phyloP scores from a whole-genome alignment of 2,888 invertebrate species.

The Orthosia gracilis region DNA sequence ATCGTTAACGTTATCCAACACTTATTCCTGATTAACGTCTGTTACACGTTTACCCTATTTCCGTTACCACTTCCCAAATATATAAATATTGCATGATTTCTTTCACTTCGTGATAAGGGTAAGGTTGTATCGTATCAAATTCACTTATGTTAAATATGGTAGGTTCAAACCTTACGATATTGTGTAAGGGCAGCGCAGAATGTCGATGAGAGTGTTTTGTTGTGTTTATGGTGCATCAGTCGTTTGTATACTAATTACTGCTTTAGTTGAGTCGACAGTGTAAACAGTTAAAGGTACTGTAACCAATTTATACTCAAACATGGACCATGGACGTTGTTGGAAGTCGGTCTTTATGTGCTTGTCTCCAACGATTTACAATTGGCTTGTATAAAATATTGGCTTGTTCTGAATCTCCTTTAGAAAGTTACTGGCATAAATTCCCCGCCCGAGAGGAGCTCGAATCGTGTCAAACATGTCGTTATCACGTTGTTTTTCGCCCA shows the following conservation, averaged over 20 bases:
- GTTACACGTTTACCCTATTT: constrained; percentile 63
- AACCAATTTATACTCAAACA: constrained; percentile 39
- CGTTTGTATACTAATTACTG: constrained; percentile 45
- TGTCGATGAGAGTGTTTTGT: constrained; percentile 32
- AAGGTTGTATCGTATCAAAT: constrained; percentile 52
- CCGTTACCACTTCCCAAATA: constrained; percentile 62
- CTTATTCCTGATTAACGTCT: constrained; percentile 69
- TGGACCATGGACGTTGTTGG: constrained; percentile 14
- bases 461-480: constrained; percentile 59
- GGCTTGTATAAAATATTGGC: constrained; percentile 13
- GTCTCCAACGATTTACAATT: constrained; percentile 7
- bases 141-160: constrained; percentile 51
- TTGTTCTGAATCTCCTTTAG: constrained; percentile 7
- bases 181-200: constrained; percentile 15
- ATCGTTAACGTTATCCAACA: constrained; percentile 67
- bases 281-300: constrained; percentile 24
- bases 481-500: constrained; percentile 62
- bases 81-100: constrained; percentile 70
- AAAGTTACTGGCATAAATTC: constrained; percentile 11
- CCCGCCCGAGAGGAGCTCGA: constrained; percentile 1
- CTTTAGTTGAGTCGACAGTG: constrained; percentile 41
- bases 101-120: constrained; percentile 65
- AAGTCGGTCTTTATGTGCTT: constrained; percentile 30
- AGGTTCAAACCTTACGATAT: constrained; percentile 29
- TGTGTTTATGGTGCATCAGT: constrained; percentile 38